Percentiles rank a stretch among this genome's conserved stretches.
phyloP scores from a whole-genome alignment of 2,888 invertebrate species.

The Ischnus inquisitorius region DNA sequence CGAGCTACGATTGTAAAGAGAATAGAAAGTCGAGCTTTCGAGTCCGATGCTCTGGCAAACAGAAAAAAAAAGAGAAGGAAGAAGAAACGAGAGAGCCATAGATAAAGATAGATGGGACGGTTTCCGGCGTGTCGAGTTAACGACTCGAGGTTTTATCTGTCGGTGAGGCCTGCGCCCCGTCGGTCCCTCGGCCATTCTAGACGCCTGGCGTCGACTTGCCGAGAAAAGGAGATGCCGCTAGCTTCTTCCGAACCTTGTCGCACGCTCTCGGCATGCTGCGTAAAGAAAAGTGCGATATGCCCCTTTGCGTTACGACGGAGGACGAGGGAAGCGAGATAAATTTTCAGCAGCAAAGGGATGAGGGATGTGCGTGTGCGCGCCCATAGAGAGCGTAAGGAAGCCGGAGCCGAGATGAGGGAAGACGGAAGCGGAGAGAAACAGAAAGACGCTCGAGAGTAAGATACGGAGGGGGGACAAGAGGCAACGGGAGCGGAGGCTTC shows the following conservation, averaged over 20 bases:
- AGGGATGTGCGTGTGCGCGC: constrained; percentile 23
- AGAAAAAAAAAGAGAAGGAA: background rate
- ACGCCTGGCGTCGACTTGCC: constrained; percentile 29
- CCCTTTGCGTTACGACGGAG: background rate
- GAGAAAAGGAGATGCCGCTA: constrained; percentile 38
- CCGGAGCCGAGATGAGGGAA: background rate
- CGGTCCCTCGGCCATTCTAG: constrained; percentile 51
- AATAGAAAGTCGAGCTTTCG: background rate
- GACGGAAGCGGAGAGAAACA: constrained; percentile 44
- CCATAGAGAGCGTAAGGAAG: constrained; percentile 20
- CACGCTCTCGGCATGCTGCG: constrained; percentile 28
- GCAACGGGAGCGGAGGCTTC: constrained; percentile 73
- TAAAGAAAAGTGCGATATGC: constrained; percentile 44
- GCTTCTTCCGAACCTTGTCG: constrained; percentile 6
- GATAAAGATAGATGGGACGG: constrained; percentile 83
- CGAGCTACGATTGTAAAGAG: background rate
- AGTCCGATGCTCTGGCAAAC: constrained; percentile 8
- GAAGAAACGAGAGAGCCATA: constrained; percentile 66
- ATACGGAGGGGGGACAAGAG: constrained; percentile 66
- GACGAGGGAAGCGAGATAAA: constrained; percentile 24
- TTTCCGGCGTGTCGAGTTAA: constrained; percentile 84
- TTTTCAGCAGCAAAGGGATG: constrained; percentile 58
- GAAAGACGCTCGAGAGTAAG: constrained; percentile 53
- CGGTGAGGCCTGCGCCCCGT: constrained; percentile 66
- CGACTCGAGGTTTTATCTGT: constrained; percentile 82